Base-by-base conservation (phyloP, 2,113 vertebrate species). In the Nymphicus hollandicus region DNA sequence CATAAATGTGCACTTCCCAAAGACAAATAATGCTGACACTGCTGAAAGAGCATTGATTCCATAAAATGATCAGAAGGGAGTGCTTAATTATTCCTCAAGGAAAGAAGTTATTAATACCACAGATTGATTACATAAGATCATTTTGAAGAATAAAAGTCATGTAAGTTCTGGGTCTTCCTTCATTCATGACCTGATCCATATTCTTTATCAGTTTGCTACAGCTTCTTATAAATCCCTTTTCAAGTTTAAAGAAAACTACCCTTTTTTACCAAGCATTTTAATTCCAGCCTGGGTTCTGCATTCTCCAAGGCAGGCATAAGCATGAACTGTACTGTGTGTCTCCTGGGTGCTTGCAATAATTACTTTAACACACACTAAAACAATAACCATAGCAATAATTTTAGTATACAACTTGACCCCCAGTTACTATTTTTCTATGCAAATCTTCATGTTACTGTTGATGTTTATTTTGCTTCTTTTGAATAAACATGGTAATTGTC, bases 51-150 rank as follows among this genome's bases (percentile, higher is more conserved):
- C 71, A 86, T 43, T 28, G 64, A 90, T 90, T 74, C 79, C 68
- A 82, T 88, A 88, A 91, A 94, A 39, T 83, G 27, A 83, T 90
- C 95, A 83, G 55, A 89, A 71, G 64, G 37, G 64, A 91, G 61
- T 43, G 43, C 88, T 93, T 91, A 81, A 88, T 90, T 96, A 93
- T 88, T 86, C 96, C 82, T 93, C 11, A 4, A 65, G 63, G 74
- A 94, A 91, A 95, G 80, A 74, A 12, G 3, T 41, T 13, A 37
- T 23, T 77, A 86, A 86, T 86, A 81, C 44, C 85, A 81, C 64
- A 74, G 80, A 71, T 74, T 4, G 2, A 94, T 81, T 85, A 66
- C 70, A 25, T 65, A 84, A 79, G 63, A 74, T 17, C 2, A 13
- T 60, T 93, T 77, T 76, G 80, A 93, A 91, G 85, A 84, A 64